These are phyloP conservation scores for Chiroxiphia lanceolata DNA, from an alignment of 2,797 vertebrate species.

Conservation along the genomic window DNA sequence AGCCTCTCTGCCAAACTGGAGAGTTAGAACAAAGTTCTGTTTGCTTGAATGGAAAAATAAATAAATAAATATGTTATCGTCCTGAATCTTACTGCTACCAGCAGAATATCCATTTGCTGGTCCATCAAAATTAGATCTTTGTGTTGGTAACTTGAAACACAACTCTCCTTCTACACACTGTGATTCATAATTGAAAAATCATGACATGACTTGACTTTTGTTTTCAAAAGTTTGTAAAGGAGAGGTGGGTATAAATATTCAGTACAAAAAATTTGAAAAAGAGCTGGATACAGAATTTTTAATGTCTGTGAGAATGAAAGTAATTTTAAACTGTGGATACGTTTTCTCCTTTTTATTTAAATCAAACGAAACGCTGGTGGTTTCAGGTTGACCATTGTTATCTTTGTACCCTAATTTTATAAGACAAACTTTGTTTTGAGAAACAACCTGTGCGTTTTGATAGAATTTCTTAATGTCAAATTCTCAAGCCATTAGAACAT, in stretches of 20 bases:
- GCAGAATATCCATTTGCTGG: neutral
- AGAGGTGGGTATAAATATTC: neutral
- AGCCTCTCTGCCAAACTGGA: neutral
- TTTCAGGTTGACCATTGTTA: neutral
- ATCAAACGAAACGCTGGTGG: rapidly evolving
- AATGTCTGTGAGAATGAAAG: neutral
- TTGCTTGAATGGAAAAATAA: neutral
- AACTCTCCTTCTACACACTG: neutral
- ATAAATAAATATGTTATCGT: neutral
- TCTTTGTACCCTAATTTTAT: neutral
- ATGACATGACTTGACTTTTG: neutral
- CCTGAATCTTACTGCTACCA: neutral
- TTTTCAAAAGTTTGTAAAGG: neutral
- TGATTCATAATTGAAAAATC: neutral
- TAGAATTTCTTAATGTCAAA: neutral
- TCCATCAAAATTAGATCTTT: neutral
- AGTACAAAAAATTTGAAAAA: neutral
- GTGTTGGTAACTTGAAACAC: neutral
- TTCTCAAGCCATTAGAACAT: neutral
- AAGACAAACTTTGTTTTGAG: neutral
- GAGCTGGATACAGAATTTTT: neutral
- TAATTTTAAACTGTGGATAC: neutral
- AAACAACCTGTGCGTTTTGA: neutral
- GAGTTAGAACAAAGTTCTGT: neutral
- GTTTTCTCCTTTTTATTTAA: neutral